Percentiles rank a stretch among this genome's conserved stretches.
phyloP scores from a whole-genome alignment of 1,140 invertebrate species.

The Proales similis region DNA sequence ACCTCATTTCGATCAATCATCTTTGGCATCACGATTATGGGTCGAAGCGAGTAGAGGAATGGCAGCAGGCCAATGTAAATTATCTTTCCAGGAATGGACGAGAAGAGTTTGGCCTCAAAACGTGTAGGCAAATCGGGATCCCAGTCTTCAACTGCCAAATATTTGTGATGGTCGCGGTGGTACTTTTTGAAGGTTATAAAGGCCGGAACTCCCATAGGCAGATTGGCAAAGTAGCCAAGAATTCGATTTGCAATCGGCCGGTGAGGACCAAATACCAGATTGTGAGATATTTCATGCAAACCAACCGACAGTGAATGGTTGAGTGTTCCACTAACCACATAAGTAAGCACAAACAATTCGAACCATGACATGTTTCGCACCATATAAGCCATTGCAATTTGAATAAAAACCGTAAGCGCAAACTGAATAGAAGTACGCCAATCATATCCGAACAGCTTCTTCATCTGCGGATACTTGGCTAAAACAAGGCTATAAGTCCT shows the following conservation, averaged over 20 bases:
- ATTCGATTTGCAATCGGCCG: slow-evolving; percentile 45
- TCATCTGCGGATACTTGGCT: slow-evolving; percentile 51
- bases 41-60: slow-evolving; percentile 87
- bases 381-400: slow-evolving; percentile 43
- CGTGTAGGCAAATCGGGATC: slow-evolving; percentile 93
- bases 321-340: slow-evolving; percentile 46
- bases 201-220: slow-evolving; percentile 50
- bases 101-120: slow-evolving; percentile 85
- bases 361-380: slow-evolving; percentile 24
- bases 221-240: slow-evolving; percentile 49
- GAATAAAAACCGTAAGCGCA: slow-evolving; percentile 40
- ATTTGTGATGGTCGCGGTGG: slow-evolving; percentile 56
- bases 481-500: background rate
- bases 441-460: slow-evolving; percentile 50
- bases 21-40: slow-evolving; percentile 83
- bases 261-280: slow-evolving; percentile 50
- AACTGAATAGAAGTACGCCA: slow-evolving; percentile 45
- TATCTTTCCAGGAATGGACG: slow-evolving; percentile 82
- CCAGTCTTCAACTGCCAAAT: slow-evolving; percentile 85
- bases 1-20: slow-evolving; percentile 66
- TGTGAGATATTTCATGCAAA: slow-evolving; percentile 51
- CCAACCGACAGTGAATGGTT: slow-evolving; percentile 51
- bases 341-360: slow-evolving; percentile 38
- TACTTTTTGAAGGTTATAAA: slow-evolving; percentile 53
- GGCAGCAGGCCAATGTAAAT: slow-evolving; percentile 87